A percentile compares a stretch with the other conserved stretches of the same genome.
These are phyloP conservation scores for Esperia sulphurella DNA, from an alignment of 2,888 invertebrate genomes.

Conservation along the genomic window DNA sequence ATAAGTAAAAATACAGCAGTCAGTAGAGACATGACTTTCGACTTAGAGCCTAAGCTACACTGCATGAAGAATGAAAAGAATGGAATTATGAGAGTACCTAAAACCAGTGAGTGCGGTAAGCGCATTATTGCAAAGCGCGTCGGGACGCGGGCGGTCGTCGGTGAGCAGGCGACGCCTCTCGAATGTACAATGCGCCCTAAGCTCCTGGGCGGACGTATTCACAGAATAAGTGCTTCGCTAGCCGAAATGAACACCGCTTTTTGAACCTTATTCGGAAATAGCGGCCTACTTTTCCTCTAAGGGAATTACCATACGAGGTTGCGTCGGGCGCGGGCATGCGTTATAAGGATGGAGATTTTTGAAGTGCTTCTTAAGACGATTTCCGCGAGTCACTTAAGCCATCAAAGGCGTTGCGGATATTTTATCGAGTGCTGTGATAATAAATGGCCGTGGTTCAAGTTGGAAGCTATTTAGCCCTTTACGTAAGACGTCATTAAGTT, in stretches of 20 bases:
- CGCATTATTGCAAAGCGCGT: conserved; percentile 68
- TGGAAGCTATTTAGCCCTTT: too few species aligned
- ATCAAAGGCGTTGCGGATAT: conserved; percentile 21
- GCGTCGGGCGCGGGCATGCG: conserved; percentile 31
- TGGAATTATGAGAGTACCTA: conserved; percentile 64
- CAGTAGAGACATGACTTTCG: conserved; percentile 65
- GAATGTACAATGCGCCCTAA: conserved; percentile 70
- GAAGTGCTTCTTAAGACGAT: conserved; percentile 27
- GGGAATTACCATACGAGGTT: conserved; percentile 48
- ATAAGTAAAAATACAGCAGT: conserved; percentile 14
- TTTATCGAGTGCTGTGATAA: conserved; percentile 4
- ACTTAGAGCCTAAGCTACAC: conserved; percentile 59
- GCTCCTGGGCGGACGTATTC: conserved; percentile 56
- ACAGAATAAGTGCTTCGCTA: conserved; percentile 62
- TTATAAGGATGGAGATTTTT: conserved; percentile 32
- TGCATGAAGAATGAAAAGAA: conserved; percentile 44
- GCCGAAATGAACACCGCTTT: conserved; percentile 61
- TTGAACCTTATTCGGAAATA: conserved; percentile 54
- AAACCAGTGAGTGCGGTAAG: conserved; percentile 57
- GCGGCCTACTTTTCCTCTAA: conserved; percentile 43
- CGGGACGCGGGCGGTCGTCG: conserved; percentile 39
- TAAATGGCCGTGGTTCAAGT: too few species aligned
- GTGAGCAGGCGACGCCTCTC: conserved; percentile 48
- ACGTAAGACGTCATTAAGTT: too few species aligned
- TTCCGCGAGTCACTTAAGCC: conserved; percentile 24